Evolutionary conservation across 2,113 vertebrate species (phyloP), one percentile per base, ranked within the genome.

Genomic region (Petromus typicus): DNA sequence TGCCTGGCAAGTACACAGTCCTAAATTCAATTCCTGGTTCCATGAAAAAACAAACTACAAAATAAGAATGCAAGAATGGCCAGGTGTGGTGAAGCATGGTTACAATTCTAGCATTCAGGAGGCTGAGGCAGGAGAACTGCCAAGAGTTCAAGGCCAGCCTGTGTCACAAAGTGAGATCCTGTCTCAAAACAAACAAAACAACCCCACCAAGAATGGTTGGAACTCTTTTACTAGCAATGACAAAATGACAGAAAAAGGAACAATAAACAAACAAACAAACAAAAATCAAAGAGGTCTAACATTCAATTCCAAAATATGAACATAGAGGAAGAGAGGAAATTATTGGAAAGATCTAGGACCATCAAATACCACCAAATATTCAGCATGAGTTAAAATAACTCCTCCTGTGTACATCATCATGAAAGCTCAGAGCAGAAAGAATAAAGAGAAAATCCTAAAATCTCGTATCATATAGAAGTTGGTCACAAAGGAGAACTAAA

Each of bases 171-270:
- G 56, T 57, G 56, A 57, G 56, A 57, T 20, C 56, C 56, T 56
- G 54, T 20, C 56, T 57, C 56, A 57, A 57, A 57, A 16, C 56
- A 57, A 16, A 16, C 56, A 57, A 57, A 57, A 57, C 16, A 57
- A 18, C 56, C 56, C 3, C 56, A 57, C 54, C 12, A 80, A 75
- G 71, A 79, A 76, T 20, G 18, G 43, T 27, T 96, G 45, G 23
- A 93, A 92, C 20, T 89, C 54, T 78, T 86, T 86, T 57, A 90
- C 40, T 34, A 59, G 34, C 81, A 83, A 92, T 43, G 73, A 92
- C 18, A 93, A 95, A 91, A 91, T n/a, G 17, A 71, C 14, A 25
- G 76, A 89, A 18, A 88, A 95, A 64, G 14, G n/a, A 85, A 79
- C 43, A 86, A 79, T 37, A 71, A n/a, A 82, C 81, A 71, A 89